Evolutionary conservation across 2,888 invertebrate genomes (phyloP), one percentile per base, ranked within the genome.

Genomic region (Ophion obscuratus): DNA sequence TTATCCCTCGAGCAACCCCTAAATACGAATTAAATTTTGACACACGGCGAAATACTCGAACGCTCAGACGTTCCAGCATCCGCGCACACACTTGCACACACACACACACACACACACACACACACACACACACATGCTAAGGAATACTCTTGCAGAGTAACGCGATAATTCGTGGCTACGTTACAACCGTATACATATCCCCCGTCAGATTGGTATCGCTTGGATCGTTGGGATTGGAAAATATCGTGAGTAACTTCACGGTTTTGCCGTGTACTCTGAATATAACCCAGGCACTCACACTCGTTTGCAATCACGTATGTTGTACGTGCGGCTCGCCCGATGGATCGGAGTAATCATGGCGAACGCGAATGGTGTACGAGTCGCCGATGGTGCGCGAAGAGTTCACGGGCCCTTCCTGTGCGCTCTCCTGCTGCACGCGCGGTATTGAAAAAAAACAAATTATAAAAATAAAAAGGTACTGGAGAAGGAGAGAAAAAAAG

Each of bases 341-440:
- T 78, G 87, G 91, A 92, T 92, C 91, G 89, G 81, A 86, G 89
- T 90, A 89, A 91, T 90, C 91, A 88, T 85, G 89, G 90, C 88
- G 88, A 90, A 88, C 90, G 89, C 88, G 88, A 87, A 88, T 84
- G 87, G 88, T 83, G 88, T 53, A 53, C 89, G 88, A 88, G 87
- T 88, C 90, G 87, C 80, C 83, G 81, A 66, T 81, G 82, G 77
- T 86, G 85, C 80, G 85, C 85, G 70, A 81, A 68, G 82, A 64
- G 78, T 75, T 83, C 75, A 31, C 68, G 36, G 53, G 87, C 85
- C 84, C 81, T 73, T 86, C 86, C 75, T 84, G 20, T 73, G 77
- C 61, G 76, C 78, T 86, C 85, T 88, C 74, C 71, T 78, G 89
- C 76, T 24, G 61, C 61, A 61, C 20, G 44, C 44, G 40, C 40